A percentile compares a stretch with the other conserved stretches of the same genome.
These are phyloP conservation scores for Lepidochrysops patricia DNA, from an alignment of 2,888 invertebrate genomes.

Conservation along the genomic window DNA sequence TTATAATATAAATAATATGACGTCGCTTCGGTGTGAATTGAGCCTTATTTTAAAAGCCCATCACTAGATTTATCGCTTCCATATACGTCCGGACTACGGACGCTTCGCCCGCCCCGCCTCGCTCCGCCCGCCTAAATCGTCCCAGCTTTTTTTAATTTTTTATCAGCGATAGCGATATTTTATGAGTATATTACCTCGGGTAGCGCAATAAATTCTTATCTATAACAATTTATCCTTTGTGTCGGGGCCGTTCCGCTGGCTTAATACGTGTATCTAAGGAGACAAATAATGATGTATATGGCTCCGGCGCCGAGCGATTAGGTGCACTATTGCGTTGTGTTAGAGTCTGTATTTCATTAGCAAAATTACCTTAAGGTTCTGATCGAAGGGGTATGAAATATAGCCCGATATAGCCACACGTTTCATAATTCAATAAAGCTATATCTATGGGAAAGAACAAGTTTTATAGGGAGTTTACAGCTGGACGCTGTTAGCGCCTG, in stretches of 20 bases:
- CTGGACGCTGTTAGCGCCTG: background rate
- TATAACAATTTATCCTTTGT: constrained; percentile 28
- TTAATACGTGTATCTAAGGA: constrained; percentile 19
- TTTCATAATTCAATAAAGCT: background rate
- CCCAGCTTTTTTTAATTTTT: constrained; percentile 7
- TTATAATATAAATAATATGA: too few relatives aligned
- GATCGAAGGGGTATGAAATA: constrained; percentile 12
- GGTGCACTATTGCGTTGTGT: background rate
- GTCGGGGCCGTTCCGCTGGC: constrained; percentile 23
- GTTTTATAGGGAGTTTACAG: background rate
- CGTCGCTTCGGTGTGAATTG: too few relatives aligned
- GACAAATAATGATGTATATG: constrained; percentile 12
- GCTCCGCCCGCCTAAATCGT: constrained; percentile 3
- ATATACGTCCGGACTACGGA: background rate
- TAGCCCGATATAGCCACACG: background rate
- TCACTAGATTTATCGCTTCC: background rate
- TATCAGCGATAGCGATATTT: constrained; percentile 3
- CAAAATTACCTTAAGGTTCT: background rate
- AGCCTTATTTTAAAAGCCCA: background rate
- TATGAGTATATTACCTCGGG: constrained; percentile 21
- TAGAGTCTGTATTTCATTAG: background rate
- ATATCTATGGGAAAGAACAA: background rate
- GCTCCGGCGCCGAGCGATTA: background rate
- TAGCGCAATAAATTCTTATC: constrained; percentile 24
- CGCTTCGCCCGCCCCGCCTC: background rate